Percentiles rank a stretch among this genome's conserved stretches.
Evolutionary conservation across 1,140 invertebrate species (phyloP).

Genomic region (Dermatophagoides farinae): DNA sequence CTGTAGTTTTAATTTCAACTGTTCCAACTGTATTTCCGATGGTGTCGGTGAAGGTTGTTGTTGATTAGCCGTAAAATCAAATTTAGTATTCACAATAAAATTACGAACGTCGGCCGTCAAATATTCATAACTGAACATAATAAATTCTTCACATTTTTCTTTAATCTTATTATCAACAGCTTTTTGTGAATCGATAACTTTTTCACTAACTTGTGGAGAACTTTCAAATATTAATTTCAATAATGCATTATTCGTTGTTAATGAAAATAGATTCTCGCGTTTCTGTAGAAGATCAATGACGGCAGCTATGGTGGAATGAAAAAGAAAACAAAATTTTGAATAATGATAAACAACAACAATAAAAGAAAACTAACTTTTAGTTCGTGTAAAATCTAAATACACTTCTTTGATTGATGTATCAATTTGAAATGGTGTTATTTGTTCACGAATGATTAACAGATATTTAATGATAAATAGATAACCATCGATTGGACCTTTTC

Average conservation of each 20-base stretch:
- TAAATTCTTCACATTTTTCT: constrained; percentile 70
- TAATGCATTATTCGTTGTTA: constrained; percentile 71
- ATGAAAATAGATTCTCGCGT: constrained; percentile 58
- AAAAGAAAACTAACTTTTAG: constrained; percentile 36
- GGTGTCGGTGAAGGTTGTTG: constrained; percentile 22
- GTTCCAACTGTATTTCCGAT: constrained; percentile 30
- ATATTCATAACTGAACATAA: constrained; percentile 50
- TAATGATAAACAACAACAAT: not conserved
- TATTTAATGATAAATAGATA: constrained; percentile 95
- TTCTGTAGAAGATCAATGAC: constrained; percentile 69
- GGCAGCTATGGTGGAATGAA: constrained; percentile 26
- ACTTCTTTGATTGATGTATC: constrained; percentile 84
- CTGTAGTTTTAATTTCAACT: constrained; percentile 27
- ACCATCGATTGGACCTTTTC: constrained; percentile 47
- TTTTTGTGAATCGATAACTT: constrained; percentile 75
- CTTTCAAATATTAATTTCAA: constrained; percentile 60
- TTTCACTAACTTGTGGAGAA: constrained; percentile 73
- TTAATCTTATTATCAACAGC: constrained; percentile 83
- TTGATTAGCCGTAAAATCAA: not conserved
- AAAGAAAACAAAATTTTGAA: not conserved
- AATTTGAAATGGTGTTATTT: constrained; percentile 93
- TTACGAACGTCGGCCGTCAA: constrained; percentile 47
- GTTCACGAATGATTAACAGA: constrained; percentile 81
- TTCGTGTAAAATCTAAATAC: constrained; percentile 60
- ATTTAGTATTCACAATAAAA: constrained; percentile 35